phyloP scores from a whole-genome alignment of 1,140 invertebrate species.

The Dryas iulia region DNA sequence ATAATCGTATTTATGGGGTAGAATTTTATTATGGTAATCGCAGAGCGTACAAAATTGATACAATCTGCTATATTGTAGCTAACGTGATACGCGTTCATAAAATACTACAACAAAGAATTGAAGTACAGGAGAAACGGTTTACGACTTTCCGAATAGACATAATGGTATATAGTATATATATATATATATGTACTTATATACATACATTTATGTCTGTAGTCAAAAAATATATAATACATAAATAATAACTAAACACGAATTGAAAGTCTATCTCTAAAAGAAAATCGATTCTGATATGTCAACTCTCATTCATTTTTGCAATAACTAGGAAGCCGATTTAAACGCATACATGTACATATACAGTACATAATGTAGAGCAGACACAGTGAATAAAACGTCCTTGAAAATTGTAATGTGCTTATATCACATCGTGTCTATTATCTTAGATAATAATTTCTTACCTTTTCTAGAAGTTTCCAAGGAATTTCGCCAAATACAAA shows the following conservation, averaged over 20 bases:
- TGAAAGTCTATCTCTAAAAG: background rate
- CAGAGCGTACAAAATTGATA: background rate
- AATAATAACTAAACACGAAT: background rate
- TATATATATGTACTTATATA: background rate
- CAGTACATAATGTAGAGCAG: background rate
- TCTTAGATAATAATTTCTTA: background rate
- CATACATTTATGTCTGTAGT: background rate
- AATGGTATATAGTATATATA: background rate
- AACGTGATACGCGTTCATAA: background rate
- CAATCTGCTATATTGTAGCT: background rate
- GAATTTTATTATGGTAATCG: background rate
- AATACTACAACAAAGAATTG: background rate
- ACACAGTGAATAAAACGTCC: constrained; percentile 42
- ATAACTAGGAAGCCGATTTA: constrained; percentile 24
- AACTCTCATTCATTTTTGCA: background rate
- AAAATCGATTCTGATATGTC: background rate
- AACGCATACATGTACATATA: constrained; percentile 20
- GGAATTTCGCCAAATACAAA: background rate
- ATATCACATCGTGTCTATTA: background rate
- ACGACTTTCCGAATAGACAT: background rate
- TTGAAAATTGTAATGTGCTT: constrained; percentile 28
- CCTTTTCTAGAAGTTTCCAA: constrained; percentile 9
- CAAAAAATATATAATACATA: no score
- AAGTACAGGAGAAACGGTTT: background rate
- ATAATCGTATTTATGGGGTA: background rate